Base-by-base conservation (phyloP, 2,888 invertebrate species). In the Leptinotarsa juncta region DNA sequence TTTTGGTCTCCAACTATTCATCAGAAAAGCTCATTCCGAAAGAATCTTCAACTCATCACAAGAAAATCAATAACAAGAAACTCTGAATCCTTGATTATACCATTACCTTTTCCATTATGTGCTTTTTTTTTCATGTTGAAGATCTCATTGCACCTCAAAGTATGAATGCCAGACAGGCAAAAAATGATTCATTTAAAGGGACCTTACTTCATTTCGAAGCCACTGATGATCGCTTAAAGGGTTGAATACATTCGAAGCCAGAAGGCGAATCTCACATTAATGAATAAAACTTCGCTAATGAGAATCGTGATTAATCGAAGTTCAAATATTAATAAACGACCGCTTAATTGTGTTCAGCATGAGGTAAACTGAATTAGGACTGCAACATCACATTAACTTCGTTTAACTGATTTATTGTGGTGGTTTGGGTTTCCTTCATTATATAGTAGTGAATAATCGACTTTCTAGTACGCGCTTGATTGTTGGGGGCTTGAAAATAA, bases 281-380 rank as follows among this genome's bases (percentile, higher is more conserved):
- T 62, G 26, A 62, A 62, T 62, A 62, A 62, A 62, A 62, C 32
- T n/a, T n/a, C 62, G 32, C 62, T 62, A 62, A 62, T 62, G 62
- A 62, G 62, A 62, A 62, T n/a, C 26, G 62, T 62, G 62, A 62
- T 62, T 32, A 62, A 62, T 62, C 62, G 62, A 32, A 62, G 62
- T 32, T 62, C 7, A 62, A 62, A 62, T 62, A 32, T 62, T 62
- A 32, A 62, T 62, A 62, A 62, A 26, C n/a, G 62, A 12, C 14
- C 62, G 62, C 62, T 18, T 62, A 60, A 60, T 60, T 60, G 26
- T 60, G 60, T 60, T 60, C 60, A 60, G n/a, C 62, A 32, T 62
- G 62, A 57, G 62, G 32, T 62, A 26, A 62, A 62, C 62, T 32
- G 32, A 62, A 62, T 62, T 32, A 26, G 18, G 26, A 62, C 32